These are phyloP conservation scores for Spodoptera frugiperda DNA, from an alignment of 1,140 invertebrate species.

Conservation along the genomic window DNA sequence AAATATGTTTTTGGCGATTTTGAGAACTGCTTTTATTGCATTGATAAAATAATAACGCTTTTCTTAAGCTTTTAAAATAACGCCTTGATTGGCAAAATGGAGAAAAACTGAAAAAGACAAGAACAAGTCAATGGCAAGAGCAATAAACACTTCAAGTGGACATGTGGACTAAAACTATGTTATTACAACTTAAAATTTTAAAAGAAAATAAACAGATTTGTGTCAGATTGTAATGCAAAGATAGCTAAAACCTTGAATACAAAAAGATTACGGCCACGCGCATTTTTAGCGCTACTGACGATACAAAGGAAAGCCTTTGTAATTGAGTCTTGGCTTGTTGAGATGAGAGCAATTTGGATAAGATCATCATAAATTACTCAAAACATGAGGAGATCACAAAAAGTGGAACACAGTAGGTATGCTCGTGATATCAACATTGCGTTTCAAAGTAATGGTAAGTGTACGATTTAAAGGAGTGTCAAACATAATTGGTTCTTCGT, in stretches of 20 bases:
- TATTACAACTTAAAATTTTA: too few relatives aligned
- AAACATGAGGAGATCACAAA: conserved; percentile 31
- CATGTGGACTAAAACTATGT: too few relatives aligned
- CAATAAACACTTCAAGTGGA: too few relatives aligned
- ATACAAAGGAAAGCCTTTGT: background rate
- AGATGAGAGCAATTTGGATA: conserved; percentile 15
- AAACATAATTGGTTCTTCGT: conserved; percentile 60
- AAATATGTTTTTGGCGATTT: too few relatives aligned
- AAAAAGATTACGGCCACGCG: background rate
- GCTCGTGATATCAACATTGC: conserved; percentile 48
- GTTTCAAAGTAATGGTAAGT: conserved; percentile 61
- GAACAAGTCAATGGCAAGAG: too few relatives aligned
- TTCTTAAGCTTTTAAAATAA: too few relatives aligned
- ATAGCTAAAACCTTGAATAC: background rate
- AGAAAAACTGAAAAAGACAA: too few relatives aligned
- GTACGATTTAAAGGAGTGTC: conserved; percentile 62
- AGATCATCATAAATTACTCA: conserved; percentile 16
- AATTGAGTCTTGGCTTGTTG: background rate
- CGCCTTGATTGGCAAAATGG: too few relatives aligned
- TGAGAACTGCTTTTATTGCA: too few relatives aligned
- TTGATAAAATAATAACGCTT: too few relatives aligned
- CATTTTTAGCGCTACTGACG: conserved; percentile 1
- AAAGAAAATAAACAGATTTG: background rate
- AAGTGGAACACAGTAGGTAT: conserved; percentile 41
- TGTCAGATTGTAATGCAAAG: background rate